Evolutionary conservation across 2,113 vertebrate genomes (phyloP), one percentile per base, ranked within the genome.

Genomic region (Limanda limanda): DNA sequence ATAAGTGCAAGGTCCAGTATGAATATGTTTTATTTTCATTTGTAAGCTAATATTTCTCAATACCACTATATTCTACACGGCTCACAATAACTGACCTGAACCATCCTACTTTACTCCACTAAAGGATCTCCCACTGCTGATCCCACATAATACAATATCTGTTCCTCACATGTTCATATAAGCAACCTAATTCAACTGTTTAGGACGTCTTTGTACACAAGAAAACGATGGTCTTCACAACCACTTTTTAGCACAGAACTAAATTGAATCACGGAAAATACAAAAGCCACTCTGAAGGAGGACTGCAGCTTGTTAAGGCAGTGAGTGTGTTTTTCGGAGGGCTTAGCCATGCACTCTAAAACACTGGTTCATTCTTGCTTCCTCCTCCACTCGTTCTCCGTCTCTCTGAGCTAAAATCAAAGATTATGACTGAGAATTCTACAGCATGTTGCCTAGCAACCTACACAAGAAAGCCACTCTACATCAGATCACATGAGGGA

Each of bases 371-470:
- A 78, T 72, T 85, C 82, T 79, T 68, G 58, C 65, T 65, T 76
- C 65, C 68, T 77, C 60, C 74, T 87, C 74, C 66, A 59, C 78
- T 71, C 54, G 18, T 47, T 87, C 74, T 91, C 83, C 23, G 25
- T 81, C 68, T 88, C 84, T 79, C 68, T 63, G 78, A 86, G 81
- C 83, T 85, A 80, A 90, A 90, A 91, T 90, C 86, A 91, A 88
- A 91, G 88, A 92, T 86, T 88, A 86, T 84, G 74, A 87, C 88
- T 83, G 91, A 86, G 55, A 89, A 91, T 82, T 81, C 60, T 78
- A 85, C 81, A 87, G 78, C 84, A 91, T 54, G 94, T 94, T 95
- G 93, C 92, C 90, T 93, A 88, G 93, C 91, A 93, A 94, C 94
- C 69, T 52, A 81, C 69, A 89, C 76, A 87, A 93, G 87, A 83